Conservation (phyloP, 2,113 vertebrate species). For the Mesocricetus auratus region DNA sequence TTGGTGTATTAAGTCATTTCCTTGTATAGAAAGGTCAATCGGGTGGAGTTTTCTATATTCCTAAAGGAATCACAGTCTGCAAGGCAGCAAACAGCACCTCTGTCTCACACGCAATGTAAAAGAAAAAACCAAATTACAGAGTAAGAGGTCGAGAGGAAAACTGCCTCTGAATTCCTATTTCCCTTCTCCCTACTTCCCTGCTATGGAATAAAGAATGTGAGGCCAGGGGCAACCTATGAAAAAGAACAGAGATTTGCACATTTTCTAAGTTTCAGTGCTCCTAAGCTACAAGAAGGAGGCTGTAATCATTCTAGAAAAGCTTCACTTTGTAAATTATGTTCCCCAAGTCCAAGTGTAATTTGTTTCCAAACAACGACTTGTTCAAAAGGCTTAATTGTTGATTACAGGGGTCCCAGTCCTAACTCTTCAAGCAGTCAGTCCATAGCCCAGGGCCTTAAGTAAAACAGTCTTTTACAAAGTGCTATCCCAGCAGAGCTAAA, state of each 20-base stretch:
- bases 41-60: not conserved
- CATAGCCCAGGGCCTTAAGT: not conserved
- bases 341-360: not conserved
- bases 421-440: conserved; percentile 41
- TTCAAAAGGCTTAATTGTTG: conserved; percentile 1
- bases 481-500: conserved; percentile 85
- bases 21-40: not conserved
- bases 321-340: not conserved
- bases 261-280: not conserved
- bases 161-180: not conserved
- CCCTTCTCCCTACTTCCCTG: not conserved
- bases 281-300: not conserved
- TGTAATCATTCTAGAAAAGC: not conserved
- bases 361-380: not conserved
- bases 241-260: not conserved
- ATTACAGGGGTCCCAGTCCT: not conserved
- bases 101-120: not conserved
- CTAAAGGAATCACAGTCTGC: not conserved
- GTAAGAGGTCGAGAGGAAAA: not conserved
- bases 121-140: conserved; percentile 13
- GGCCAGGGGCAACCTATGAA: not conserved
- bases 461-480: conserved; percentile 59
- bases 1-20: conserved; percentile 32
- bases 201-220: not conserved
- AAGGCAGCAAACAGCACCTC: not conserved